Base-by-base conservation (phyloP, 2,797 vertebrate species). In the Meda fulgida region DNA sequence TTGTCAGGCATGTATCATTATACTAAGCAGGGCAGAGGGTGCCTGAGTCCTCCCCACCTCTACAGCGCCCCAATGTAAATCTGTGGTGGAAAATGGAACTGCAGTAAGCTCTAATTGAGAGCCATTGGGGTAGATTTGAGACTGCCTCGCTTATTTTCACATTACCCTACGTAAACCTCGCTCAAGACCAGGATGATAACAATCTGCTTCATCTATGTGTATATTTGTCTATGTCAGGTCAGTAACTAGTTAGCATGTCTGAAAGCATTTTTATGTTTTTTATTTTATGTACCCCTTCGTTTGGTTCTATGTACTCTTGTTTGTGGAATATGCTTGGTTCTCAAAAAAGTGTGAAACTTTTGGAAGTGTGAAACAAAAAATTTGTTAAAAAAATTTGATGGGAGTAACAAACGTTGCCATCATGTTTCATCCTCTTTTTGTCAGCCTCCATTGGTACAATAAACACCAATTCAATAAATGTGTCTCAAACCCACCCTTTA, bases 401-500 rank as follows among this genome's bases (percentile, higher is more conserved):
- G 29, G 11, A 29, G 18, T 34, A 6, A 51, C 1, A 21, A 46
- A 72, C 38, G 29, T 46, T 19, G 70, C 4, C 40, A 9, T 46
- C 21, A 69, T 40, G 11, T 70, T 23, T 3, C 7, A 55, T 55
- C 53, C 38, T 26, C 13, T 1, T 43, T 43, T 26, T 48, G n/a
- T 23, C 21, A 9, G 5, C 8, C 19, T 53, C 34, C 18, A 23
- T 21, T 36, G n/a, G 7, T 48, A 80, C 65, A 73, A 85, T 65
- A 66, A 0, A 46, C 14, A 79, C 60, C 85, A 84, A 89, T 81
- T 65, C 67, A 85, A 81, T 87, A 81, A 87, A 85, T 85, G 7
- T 26, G 58, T 69, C 18, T 63, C 26, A 14, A 63, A 48, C 60
- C 38, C 89, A 86, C 69, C 87, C 88, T 90, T 93, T 88, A 90